These are phyloP conservation scores for Eledona agricola DNA, from an alignment of 2,888 invertebrate genomes.

Conservation along the genomic window DNA sequence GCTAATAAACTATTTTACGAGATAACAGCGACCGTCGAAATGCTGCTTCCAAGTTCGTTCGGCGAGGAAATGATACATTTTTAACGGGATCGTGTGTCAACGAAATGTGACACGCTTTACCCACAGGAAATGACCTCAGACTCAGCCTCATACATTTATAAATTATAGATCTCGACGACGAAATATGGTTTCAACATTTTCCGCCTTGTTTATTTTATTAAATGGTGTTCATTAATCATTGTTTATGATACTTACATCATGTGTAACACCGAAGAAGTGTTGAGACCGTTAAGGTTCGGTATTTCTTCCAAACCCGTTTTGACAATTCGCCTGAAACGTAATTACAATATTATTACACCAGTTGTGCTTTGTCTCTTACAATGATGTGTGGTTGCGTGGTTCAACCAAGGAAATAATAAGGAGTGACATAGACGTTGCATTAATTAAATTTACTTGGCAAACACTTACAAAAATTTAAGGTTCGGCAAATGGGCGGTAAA, in stretches of 20 bases:
- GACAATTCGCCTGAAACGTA: constrained; percentile 58
- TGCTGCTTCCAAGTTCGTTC: neutral
- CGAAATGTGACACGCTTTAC: neutral
- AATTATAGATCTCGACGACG: no score
- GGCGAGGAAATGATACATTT: constrained; percentile 1
- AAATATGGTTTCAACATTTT: neutral
- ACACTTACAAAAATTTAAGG: constrained; percentile 61
- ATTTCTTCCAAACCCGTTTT: constrained; percentile 61
- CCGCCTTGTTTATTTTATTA: constrained; percentile 20
- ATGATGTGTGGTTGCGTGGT: no score
- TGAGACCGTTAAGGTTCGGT: constrained; percentile 58
- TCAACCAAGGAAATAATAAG: constrained; percentile 6
- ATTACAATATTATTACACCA: constrained; percentile 6
- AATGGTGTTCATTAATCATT: constrained; percentile 4
- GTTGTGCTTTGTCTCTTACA: constrained; percentile 5
- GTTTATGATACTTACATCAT: constrained; percentile 60
- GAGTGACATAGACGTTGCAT: constrained; percentile 19
- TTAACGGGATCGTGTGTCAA: constrained; percentile 6
- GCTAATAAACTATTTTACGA: neutral
- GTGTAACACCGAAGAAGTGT: constrained; percentile 57
- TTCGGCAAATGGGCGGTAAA: constrained; percentile 58
- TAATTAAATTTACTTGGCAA: constrained; percentile 24
- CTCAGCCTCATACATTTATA: constrained; percentile 1
- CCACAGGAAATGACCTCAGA: neutral
- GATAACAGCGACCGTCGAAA: constrained; percentile 1